phyloP scores from a whole-genome alignment of 23 tunicate species.

The Trididemnum miniatum region DNA sequence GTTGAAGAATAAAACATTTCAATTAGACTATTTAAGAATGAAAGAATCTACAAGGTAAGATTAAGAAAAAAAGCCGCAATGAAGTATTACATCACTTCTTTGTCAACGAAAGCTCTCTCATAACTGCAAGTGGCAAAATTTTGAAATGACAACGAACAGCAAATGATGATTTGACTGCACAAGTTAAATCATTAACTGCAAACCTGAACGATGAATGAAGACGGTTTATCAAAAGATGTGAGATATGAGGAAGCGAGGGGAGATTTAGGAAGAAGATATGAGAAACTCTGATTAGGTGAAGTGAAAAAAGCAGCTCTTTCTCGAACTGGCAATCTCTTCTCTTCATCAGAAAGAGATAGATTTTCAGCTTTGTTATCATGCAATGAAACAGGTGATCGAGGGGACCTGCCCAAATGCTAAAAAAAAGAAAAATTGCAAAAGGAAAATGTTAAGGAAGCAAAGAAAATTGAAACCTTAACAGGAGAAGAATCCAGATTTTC shows the following conservation, averaged over 20 bases:
- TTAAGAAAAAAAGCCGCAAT: too few species aligned
- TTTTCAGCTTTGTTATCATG: not conserved
- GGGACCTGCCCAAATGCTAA: not conserved
- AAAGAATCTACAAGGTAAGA: too few species aligned
- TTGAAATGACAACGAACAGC: too few species aligned
- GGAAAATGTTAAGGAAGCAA: not conserved
- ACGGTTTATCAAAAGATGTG: not conserved
- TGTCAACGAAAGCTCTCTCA: too few species aligned
- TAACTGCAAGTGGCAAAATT: too few species aligned
- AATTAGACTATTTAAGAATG: too few species aligned
- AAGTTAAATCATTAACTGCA: too few species aligned
- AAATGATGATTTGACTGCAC: too few species aligned
- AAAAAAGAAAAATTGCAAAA: not conserved
- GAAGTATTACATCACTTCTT: too few species aligned
- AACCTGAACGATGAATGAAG: not conserved
- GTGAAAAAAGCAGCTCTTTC: conserved; percentile 30
- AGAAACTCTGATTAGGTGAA: conserved; percentile 5
- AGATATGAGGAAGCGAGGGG: conserved; percentile 5
- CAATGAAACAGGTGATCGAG: not conserved
- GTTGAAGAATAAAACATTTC: too few species aligned
- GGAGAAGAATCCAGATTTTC: conserved; percentile 30
- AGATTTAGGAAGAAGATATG: conserved; percentile 45
- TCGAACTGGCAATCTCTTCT: conserved; percentile 8
- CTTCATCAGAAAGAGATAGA: not conserved
- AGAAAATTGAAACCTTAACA: conserved; percentile 42